A percentile compares a stretch with the other conserved stretches of the same genome.
phyloP scores from a whole-genome alignment of 2,888 invertebrate species.

The Amiota mariae region DNA sequence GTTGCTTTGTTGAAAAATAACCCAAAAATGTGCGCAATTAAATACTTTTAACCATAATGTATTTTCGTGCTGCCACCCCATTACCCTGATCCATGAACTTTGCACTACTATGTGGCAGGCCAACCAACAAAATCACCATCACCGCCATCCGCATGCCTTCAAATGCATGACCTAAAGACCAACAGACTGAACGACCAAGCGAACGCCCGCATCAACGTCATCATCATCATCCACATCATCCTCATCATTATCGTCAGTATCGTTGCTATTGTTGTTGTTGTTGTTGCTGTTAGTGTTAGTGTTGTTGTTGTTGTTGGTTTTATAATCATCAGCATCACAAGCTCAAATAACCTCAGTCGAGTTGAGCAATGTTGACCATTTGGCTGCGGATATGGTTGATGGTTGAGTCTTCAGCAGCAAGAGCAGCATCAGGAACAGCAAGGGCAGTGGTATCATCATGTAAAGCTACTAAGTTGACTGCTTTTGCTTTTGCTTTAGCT shows the following conservation, averaged over 20 bases:
- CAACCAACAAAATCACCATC: no score
- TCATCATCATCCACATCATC: not conserved
- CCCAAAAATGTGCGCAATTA: constrained; percentile 59
- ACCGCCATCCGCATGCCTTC: not conserved
- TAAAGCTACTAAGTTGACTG: not conserved
- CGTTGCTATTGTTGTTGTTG: not conserved
- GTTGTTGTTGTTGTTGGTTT: not conserved
- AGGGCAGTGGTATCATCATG: not conserved
- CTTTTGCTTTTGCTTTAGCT: not conserved
- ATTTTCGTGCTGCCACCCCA: constrained; percentile 54
- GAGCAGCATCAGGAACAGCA: not conserved
- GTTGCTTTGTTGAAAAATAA: constrained; percentile 35
- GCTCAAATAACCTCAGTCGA: constrained; percentile 27
- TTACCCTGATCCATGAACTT: no score
- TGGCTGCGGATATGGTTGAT: constrained; percentile 56
- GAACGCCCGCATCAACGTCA: not conserved
- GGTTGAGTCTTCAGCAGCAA: constrained; percentile 4
- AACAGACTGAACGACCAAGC: not conserved
- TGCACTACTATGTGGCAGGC: no score
- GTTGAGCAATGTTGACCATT: constrained; percentile 66
- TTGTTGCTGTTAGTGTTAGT: not conserved
- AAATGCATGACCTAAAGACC: not conserved
- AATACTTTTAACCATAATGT: constrained; percentile 64
- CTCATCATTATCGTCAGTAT: no score
- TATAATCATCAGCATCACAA: constrained; percentile 6